Evolutionary conservation across 2,797 vertebrate species (phyloP).

Genomic region (Sebastes goodei): DNA sequence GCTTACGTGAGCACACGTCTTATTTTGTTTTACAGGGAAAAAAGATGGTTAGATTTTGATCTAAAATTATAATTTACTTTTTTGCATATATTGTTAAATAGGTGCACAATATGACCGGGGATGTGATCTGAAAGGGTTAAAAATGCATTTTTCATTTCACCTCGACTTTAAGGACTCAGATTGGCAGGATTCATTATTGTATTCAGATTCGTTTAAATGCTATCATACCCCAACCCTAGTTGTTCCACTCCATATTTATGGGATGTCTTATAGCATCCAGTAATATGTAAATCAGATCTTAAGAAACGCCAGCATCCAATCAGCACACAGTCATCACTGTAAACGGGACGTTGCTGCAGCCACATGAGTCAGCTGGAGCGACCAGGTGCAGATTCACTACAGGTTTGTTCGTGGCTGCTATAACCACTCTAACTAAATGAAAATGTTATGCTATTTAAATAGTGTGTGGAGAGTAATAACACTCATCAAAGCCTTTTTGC

Average conservation of each 20-base stretch:
- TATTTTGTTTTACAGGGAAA: too few relatives aligned
- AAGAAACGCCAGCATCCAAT: neutral
- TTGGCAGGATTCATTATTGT: neutral
- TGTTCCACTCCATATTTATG: neutral
- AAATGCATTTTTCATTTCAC: fast-evolving
- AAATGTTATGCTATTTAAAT: neutral
- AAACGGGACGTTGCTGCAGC: too few relatives aligned
- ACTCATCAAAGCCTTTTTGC: neutral
- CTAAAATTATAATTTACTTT: too few relatives aligned
- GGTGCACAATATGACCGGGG: too few relatives aligned
- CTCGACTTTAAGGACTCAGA: neutral
- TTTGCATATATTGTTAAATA: too few relatives aligned
- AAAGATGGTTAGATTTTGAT: too few relatives aligned
- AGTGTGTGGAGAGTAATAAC: neutral
- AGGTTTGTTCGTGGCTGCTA: neutral
- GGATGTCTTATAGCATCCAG: neutral
- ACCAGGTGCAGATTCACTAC: neutral
- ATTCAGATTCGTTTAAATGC: neutral
- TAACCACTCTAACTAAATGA: neutral
- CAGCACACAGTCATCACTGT: neutral
- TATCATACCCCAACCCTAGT: neutral
- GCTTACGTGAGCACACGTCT: fast-evolving
- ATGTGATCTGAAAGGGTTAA: fast-evolving
- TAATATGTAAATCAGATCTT: neutral
- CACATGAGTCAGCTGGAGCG: neutral